These are phyloP conservation scores for Rhagonycha fulva DNA, from an alignment of 2,888 invertebrate genomes.

Conservation along the genomic window DNA sequence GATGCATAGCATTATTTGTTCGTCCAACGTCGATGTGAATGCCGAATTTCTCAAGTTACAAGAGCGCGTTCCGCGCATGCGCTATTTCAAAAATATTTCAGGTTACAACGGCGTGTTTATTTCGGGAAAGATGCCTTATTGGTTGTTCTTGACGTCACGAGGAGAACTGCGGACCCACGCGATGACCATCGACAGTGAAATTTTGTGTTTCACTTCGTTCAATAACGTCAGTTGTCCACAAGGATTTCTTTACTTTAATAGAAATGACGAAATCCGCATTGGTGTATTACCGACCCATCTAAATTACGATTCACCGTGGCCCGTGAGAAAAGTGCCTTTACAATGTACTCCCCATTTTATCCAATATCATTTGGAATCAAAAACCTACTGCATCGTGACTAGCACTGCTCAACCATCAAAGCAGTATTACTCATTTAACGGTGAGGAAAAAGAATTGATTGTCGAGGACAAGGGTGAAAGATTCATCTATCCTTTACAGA, in stretches of 20 bases:
- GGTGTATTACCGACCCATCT: slow-evolving; percentile 89
- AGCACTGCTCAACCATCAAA: slow-evolving; percentile 76
- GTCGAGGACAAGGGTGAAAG: slow-evolving; percentile 70
- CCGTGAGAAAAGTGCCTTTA: slow-evolving; percentile 93
- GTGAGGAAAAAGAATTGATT: slow-evolving; percentile 88
- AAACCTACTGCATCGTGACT: slow-evolving; percentile 91
- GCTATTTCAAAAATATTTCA: slow-evolving; percentile 75
- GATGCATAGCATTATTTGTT: slow-evolving; percentile 63
- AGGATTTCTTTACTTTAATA: slow-evolving; percentile 93
- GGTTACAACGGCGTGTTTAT: slow-evolving; percentile 94
- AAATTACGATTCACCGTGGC: slow-evolving; percentile 95
- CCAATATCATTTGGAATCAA: slow-evolving; percentile 91
- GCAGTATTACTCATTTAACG: slow-evolving; percentile 87
- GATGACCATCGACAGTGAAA: slow-evolving; percentile 79
- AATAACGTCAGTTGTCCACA: slow-evolving; percentile 95
- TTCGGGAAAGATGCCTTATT: slow-evolving; percentile 86
- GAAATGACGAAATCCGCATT: slow-evolving; percentile 85
- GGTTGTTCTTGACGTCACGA: slow-evolving; percentile 83
- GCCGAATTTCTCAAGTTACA: slow-evolving; percentile 57
- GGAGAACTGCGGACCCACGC: slow-evolving; percentile 90
- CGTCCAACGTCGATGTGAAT: slow-evolving; percentile 49
- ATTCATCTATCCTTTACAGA: slow-evolving; percentile 87
- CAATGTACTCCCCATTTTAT: slow-evolving; percentile 89
- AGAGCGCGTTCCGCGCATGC: slow-evolving; percentile 66
- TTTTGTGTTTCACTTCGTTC: slow-evolving; percentile 89